Percentiles rank a stretch among this genome's conserved stretches.
Evolutionary conservation across 2,113 vertebrate genomes (phyloP).

Genomic region (Psettodes erumei): DNA sequence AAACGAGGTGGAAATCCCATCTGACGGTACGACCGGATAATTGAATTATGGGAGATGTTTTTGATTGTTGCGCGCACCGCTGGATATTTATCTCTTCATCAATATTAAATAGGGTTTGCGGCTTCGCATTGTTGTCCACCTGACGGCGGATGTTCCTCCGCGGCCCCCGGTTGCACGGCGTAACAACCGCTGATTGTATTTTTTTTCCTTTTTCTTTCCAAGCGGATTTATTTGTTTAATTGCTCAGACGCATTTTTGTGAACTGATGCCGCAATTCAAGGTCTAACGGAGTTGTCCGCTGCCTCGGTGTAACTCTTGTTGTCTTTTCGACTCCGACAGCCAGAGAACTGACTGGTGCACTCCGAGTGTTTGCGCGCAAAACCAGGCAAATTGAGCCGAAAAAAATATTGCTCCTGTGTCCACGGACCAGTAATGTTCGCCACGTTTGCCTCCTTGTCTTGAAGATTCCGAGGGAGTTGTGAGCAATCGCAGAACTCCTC

Average conservation of each 20-base stretch:
- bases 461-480: no score
- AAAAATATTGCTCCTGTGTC: background rate
- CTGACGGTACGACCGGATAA: background rate
- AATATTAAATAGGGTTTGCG: background rate
- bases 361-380: background rate
- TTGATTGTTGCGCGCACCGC: conserved; percentile 1
- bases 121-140: background rate
- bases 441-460: background rate
- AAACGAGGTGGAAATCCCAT: conserved; percentile 1
- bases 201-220: background rate
- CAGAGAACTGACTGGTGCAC: background rate
- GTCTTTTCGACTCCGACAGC: background rate
- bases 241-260: background rate
- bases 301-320: background rate
- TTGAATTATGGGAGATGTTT: background rate
- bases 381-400: background rate
- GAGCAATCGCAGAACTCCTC: background rate
- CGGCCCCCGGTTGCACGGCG: no score
- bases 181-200: no score
- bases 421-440: background rate
- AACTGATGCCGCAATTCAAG: background rate
- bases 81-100: background rate
- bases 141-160: background rate
- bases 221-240: background rate
- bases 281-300: background rate